A percentile compares a stretch with the other conserved stretches of the same genome.
These are phyloP conservation scores for Eptesicus fuscus DNA, from an alignment of 2,113 vertebrate genomes.

Conservation along the genomic window DNA sequence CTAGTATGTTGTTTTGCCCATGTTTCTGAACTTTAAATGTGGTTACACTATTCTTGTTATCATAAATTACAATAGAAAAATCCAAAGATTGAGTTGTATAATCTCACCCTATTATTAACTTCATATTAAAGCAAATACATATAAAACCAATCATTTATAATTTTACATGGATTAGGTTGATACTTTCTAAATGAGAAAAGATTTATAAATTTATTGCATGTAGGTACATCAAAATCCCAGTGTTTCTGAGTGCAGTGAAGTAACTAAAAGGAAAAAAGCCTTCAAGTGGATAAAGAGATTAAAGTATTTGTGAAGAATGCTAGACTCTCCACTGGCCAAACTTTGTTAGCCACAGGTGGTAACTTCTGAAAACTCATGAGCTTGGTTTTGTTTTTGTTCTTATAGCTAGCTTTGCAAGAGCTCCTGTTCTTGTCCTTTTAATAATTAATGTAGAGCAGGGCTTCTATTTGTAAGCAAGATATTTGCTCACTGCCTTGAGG, in stretches of 20 bases:
- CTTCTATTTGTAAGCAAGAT: conserved; percentile 9
- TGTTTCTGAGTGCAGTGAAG: neutral
- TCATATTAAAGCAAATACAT: neutral
- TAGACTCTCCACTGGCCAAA: neutral
- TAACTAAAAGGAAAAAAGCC: neutral
- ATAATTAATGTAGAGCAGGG: conserved; percentile 8
- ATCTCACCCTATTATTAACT: neutral
- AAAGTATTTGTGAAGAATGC: neutral
- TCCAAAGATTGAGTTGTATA: neutral
- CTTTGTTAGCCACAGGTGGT: conserved; percentile 5
- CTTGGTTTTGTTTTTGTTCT: conserved; percentile 5
- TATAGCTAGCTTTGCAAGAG: conserved; percentile 17
- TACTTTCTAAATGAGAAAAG: neutral
- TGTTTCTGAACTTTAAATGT: neutral
- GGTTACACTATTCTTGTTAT: neutral
- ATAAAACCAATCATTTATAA: neutral
- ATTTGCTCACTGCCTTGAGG: conserved; percentile 21
- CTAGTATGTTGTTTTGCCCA: neutral
- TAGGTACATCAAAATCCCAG: neutral
- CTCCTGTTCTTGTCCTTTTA: neutral
- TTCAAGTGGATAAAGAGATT: neutral
- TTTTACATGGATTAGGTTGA: neutral
- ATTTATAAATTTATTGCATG: neutral
- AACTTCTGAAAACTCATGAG: conserved; percentile 32
- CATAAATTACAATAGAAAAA: neutral